Percentiles rank a stretch among this genome's conserved stretches.
Evolutionary conservation across 2,113 vertebrate genomes (phyloP).

Genomic region (Caranx ignobilis): DNA sequence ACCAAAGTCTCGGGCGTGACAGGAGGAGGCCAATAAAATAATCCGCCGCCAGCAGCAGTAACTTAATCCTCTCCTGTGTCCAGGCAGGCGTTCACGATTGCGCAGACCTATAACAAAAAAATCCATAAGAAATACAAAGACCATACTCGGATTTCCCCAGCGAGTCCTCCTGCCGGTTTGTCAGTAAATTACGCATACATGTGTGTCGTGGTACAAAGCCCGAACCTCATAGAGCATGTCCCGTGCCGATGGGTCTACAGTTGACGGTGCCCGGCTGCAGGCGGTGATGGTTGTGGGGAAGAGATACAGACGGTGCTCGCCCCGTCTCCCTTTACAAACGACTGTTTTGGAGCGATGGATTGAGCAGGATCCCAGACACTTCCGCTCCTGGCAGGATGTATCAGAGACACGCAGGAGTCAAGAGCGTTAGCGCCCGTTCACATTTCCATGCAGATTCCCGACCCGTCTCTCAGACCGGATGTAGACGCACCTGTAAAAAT

Average conservation of each 20-base stretch:
- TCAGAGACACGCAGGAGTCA: slow-evolving; percentile 60
- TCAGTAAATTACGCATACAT: slow-evolving; percentile 36
- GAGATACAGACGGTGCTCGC: slow-evolving; percentile 17
- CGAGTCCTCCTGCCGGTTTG: background rate
- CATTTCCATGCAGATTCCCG: background rate
- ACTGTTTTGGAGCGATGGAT: slow-evolving; percentile 40
- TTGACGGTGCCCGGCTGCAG: background rate
- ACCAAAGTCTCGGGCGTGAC: slow-evolving; percentile 54
- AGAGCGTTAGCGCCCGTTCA: slow-evolving; percentile 32
- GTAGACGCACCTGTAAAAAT: background rate
- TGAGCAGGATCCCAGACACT: slow-evolving; percentile 67
- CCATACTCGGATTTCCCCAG: background rate
- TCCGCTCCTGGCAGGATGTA: slow-evolving; percentile 71
- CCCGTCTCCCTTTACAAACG: slow-evolving; percentile 21
- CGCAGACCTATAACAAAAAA: slow-evolving; percentile 57
- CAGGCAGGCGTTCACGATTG: slow-evolving; percentile 57
- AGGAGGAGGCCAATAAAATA: slow-evolving; percentile 79
- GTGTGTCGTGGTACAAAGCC: background rate
- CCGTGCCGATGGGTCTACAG: background rate
- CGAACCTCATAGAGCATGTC: slow-evolving; percentile 56
- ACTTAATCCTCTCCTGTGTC: slow-evolving; percentile 82
- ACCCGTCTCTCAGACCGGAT: slow-evolving; percentile 23
- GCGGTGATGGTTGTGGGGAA: slow-evolving; percentile 6
- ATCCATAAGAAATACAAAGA: slow-evolving; percentile 19
- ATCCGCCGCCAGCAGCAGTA: slow-evolving; percentile 76